Evolutionary conservation across 1,140 invertebrate genomes (phyloP).

Genomic region (Meloidogyne chitwoodi): DNA sequence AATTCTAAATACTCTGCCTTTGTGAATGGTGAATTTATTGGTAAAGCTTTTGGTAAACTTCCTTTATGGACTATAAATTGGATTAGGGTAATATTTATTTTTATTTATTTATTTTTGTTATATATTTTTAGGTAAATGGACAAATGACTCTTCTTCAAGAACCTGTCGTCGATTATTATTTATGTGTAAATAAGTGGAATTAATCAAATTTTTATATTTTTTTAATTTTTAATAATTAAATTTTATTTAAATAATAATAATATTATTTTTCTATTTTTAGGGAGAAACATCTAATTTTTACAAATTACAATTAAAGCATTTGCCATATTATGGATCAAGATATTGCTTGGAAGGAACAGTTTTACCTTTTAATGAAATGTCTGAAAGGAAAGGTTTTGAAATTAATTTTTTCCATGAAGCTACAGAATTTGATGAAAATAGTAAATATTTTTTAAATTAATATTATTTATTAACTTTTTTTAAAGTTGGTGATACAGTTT

Average conservation of each 20-base stretch:
- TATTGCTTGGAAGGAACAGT: neutral
- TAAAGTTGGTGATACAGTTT: neutral
- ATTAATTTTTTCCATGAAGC: neutral
- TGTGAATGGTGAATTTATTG: neutral
- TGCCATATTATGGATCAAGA: neutral
- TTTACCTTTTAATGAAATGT: neutral
- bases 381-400: neutral
- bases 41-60: neutral
- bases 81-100: neutral
- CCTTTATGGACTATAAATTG: neutral
- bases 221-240: neutral
- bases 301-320: neutral
- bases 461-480: too few relatives aligned
- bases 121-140: neutral
- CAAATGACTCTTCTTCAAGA: neutral
- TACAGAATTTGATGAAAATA: neutral
- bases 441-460: neutral
- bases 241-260: neutral
- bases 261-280: neutral
- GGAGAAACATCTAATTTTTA: neutral
- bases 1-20: neutral
- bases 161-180: neutral
- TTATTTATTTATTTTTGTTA: neutral
- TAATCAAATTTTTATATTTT: neutral
- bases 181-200: neutral